Evolutionary conservation across 2,797 vertebrate species (phyloP).

Genomic region (Masticophis lateralis): DNA sequence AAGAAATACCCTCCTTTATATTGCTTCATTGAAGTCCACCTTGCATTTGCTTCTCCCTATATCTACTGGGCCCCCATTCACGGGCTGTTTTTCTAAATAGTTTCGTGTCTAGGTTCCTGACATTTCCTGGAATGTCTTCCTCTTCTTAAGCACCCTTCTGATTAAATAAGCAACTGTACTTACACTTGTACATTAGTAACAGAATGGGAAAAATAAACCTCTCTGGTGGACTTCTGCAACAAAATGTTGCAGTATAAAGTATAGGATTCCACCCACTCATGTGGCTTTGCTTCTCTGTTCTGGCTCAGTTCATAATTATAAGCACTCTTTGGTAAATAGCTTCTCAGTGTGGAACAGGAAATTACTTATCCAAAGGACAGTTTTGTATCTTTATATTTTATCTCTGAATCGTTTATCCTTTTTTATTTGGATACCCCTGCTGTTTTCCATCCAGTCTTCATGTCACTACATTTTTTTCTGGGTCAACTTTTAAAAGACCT

Average conservation of each 20-base stretch:
- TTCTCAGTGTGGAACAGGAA: background rate
- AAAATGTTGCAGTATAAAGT: background rate
- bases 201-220: background rate
- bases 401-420: background rate
- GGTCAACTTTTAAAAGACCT: background rate
- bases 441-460: background rate
- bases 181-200: background rate
- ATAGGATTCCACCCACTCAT: background rate
- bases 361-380: background rate
- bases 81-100: background rate
- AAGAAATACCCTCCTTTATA: background rate
- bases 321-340: background rate
- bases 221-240: background rate
- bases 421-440: background rate
- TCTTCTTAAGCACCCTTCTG: background rate
- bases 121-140: background rate
- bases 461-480: background rate
- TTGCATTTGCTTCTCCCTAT: background rate
- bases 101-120: background rate
- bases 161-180: background rate
- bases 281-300: background rate
- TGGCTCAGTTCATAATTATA: background rate
- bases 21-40: background rate
- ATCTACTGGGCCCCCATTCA: background rate
- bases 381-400: background rate